Evolutionary conservation across 2,888 invertebrate species (phyloP), one percentile per base, ranked within the genome.

Genomic region (Eumerus sabulonum): DNA sequence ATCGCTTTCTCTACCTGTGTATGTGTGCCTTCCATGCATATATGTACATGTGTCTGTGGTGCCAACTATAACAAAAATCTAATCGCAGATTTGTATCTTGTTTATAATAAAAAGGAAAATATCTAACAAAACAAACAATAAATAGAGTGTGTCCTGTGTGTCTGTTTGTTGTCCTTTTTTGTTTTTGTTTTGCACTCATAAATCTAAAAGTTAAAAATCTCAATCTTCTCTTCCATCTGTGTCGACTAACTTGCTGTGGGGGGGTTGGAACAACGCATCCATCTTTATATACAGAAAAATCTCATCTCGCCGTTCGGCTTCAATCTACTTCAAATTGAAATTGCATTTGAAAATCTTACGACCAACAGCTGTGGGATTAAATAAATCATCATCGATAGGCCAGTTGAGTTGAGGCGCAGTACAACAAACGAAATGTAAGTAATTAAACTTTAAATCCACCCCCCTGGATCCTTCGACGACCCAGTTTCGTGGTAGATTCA

Each of bases 321-420:
- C 27, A 27, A n/a, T n/a, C n/a, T n/a, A n/a, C n/a, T 27, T 27
- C 3, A 7, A 27, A 27, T 27, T 7, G 7, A 27, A 27, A 7
- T 7, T 2, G 2, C 2, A 27, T 27, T 27, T 27, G 27, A 27
- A 27, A 27, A 27, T 14, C n/a, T 17, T 18, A 40, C 44, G 7
- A 56, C 4, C 51, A 77, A 67, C 77, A 63, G 72, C 76, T 67
- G 72, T 68, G 67, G 53, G 50, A 72, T 72, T 14, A 68, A 77
- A 62, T n/a, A n/a, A n/a, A n/a, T n/a, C n/a, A n/a, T 63, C 60
- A 60, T 18, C 62, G 40, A 56, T 40, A 66, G 66, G 71, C 57
- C 51, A 67, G 35, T 50, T 56, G 45, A 66, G 66, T 67, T 62
- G 45, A 38, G 53, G 27, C 27, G 7, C 2, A 27, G 7, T 27